Conservation (phyloP, 1,140 invertebrate species). For the Bombus sibiricus region DNA sequence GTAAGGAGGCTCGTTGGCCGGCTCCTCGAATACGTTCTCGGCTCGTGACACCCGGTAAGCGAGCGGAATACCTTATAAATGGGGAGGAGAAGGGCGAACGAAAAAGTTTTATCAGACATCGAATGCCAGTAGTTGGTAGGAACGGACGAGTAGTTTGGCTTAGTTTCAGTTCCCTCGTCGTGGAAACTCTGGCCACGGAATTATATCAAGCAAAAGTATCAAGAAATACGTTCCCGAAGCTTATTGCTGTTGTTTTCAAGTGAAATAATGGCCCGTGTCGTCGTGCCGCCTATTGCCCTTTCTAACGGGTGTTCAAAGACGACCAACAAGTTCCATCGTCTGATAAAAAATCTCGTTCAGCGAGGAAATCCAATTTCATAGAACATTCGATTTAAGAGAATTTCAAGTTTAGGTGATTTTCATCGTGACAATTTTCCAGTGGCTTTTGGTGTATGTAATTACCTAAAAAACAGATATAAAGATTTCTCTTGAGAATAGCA, state of each 20-base stretch:
- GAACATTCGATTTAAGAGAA: background rate
- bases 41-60: slow-evolving; percentile 66
- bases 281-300: slow-evolving; percentile 24
- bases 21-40: slow-evolving; percentile 57
- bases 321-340: background rate
- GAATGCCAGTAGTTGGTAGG: slow-evolving; percentile 68
- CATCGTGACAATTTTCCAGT: no score
- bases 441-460: no score
- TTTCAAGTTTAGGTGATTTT: background rate
- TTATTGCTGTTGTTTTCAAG: slow-evolving; percentile 81
- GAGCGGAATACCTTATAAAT: slow-evolving; percentile 68
- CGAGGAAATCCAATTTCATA: background rate
- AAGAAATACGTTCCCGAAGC: slow-evolving; percentile 74
- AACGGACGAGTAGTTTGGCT: slow-evolving; percentile 73
- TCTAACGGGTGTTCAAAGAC: slow-evolving; percentile 28
- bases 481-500: no score
- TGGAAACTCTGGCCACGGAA: slow-evolving; percentile 61
- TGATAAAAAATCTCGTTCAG: background rate
- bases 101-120: slow-evolving; percentile 77
- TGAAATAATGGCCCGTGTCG: slow-evolving; percentile 70
- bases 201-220: slow-evolving; percentile 77
- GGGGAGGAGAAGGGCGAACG: slow-evolving; percentile 24
- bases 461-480: no score
- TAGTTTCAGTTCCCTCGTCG: slow-evolving; percentile 71
- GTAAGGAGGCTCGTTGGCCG: slow-evolving; percentile 45